These are phyloP conservation scores for Bombus terrestris DNA, from an alignment of 1,140 invertebrate species.

Conservation along the genomic window DNA sequence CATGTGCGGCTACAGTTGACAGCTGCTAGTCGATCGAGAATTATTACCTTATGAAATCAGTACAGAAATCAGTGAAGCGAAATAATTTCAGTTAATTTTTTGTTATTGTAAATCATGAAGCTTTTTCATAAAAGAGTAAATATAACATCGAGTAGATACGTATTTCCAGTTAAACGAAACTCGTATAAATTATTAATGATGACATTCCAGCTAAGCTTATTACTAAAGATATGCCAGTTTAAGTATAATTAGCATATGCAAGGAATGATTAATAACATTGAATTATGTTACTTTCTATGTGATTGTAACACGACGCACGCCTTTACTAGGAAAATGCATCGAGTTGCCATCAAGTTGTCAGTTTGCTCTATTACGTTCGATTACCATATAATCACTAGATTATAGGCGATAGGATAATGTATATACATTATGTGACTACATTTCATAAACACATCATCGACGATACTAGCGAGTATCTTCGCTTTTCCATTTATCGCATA, in stretches of 20 bases:
- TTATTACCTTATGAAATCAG: not conserved
- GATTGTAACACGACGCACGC: conserved; percentile 7
- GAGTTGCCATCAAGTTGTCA: conserved; percentile 41
- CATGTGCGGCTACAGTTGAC: conserved; percentile 18
- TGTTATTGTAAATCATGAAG: not conserved
- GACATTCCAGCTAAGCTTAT: not conserved
- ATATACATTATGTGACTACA: not conserved
- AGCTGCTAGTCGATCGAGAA: not conserved
- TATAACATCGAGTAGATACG: too few relatives aligned
- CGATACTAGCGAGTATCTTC: not conserved
- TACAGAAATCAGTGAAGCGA: not conserved
- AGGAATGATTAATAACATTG: not conserved
- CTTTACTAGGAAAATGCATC: conserved; percentile 40
- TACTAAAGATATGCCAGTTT: not conserved
- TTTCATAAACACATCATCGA: not conserved
- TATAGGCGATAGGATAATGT: conserved; percentile 12
- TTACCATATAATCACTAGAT: conserved; percentile 31
- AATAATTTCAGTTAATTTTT: not conserved
- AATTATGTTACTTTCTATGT: conserved; percentile 1
- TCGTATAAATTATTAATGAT: not conserved
- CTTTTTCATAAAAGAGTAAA: too few relatives aligned
- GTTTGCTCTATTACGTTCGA: conserved; percentile 49
- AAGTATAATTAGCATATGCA: not conserved
- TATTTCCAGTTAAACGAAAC: not conserved
- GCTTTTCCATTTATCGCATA: too few relatives aligned